These are phyloP conservation scores for Pollachius pollachius DNA, from an alignment of 2,113 vertebrate species.

Conservation along the genomic window DNA sequence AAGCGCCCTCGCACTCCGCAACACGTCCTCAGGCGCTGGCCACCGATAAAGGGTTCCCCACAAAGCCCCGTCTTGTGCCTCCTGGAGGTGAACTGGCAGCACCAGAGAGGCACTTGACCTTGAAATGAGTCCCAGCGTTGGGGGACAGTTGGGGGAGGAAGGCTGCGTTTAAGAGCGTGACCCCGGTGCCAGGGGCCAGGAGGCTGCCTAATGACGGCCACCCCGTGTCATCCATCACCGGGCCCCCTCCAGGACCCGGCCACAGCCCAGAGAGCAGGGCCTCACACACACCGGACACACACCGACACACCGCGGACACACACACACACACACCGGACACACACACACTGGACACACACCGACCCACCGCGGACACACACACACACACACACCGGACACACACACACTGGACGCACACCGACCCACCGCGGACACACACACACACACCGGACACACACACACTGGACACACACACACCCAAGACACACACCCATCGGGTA, in stretches of 20 bases:
- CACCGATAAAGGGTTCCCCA: slow-evolving; percentile 62
- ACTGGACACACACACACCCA: slow-evolving; percentile 1
- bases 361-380: too few species aligned
- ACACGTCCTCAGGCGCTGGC: slow-evolving; percentile 57
- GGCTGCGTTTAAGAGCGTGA: slow-evolving; percentile 73
- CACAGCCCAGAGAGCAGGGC: slow-evolving; percentile 49
- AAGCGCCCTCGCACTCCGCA: slow-evolving; percentile 57
- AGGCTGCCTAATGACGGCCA: slow-evolving; percentile 77
- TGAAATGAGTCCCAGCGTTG: slow-evolving; percentile 75
- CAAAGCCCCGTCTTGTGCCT: slow-evolving; percentile 65
- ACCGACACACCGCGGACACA: slow-evolving; percentile 5
- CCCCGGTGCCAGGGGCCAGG: slow-evolving; percentile 73
- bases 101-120: slow-evolving; percentile 72
- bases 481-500: too few species aligned
- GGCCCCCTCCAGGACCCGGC: slow-evolving; percentile 62
- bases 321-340: slow-evolving; percentile 32
- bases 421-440: background rate
- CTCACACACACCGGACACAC: slow-evolving; percentile 40
- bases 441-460: background rate
- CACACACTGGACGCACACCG: too few species aligned
- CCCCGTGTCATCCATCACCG: slow-evolving; percentile 71
- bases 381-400: too few species aligned
- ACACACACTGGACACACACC: background rate
- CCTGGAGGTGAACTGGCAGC: slow-evolving; percentile 60
- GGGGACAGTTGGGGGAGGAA: slow-evolving; percentile 51